phyloP scores from a whole-genome alignment of 2,113 vertebrate species.

The Psittacara wagleri region DNA sequence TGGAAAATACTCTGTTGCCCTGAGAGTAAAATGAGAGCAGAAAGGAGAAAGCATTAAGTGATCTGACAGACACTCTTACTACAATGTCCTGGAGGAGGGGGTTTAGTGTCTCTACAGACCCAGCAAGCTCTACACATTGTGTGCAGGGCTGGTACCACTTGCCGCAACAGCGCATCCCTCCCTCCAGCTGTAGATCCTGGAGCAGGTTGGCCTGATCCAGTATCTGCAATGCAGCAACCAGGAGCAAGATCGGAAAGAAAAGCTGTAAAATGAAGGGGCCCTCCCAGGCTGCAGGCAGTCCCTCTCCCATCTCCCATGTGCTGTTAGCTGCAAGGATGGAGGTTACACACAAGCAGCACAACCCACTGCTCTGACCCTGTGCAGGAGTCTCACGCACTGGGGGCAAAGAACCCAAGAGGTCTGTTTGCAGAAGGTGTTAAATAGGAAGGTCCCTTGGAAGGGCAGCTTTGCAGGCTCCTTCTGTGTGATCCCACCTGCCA shows the following conservation, averaged over 20 bases:
- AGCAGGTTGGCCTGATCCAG: background rate
- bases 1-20: background rate
- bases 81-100: background rate
- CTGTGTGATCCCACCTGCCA: conserved; percentile 32
- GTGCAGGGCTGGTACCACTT: background rate
- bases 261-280: fast-evolving
- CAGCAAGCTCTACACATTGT: fast-evolving
- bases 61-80: background rate
- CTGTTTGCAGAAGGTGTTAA: conserved; percentile 26
- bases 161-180: background rate
- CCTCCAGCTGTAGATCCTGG: background rate
- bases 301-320: background rate
- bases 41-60: background rate
- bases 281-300: background rate
- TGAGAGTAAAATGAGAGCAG: background rate
- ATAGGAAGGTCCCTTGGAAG: background rate
- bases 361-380: background rate
- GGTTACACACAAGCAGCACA: background rate
- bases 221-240: background rate
- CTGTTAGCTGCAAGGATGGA: background rate
- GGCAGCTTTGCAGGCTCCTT: background rate
- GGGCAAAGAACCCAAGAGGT: background rate
- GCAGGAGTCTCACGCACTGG: fast-evolving
- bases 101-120: background rate
- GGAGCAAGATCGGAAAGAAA: background rate